phyloP scores from a whole-genome alignment of 2,113 vertebrate genomes.

The Opisthocomus hoazin region DNA sequence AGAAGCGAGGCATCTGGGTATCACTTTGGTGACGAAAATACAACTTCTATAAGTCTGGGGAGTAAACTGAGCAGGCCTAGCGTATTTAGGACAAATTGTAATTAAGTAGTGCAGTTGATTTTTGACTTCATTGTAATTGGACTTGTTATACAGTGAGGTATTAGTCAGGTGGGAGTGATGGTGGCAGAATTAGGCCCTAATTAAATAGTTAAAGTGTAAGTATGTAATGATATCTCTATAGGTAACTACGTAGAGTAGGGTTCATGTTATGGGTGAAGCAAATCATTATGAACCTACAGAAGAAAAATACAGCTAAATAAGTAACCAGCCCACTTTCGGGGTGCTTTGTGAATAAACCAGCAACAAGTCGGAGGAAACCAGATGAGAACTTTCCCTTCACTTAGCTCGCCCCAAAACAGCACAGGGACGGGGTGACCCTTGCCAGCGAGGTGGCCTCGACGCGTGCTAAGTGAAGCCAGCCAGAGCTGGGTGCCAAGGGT shows the following conservation, averaged over 20 bases:
- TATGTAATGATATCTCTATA: background rate
- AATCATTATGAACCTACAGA: background rate
- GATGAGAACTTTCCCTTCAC: background rate
- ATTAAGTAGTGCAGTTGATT: background rate
- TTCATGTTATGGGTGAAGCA: background rate
- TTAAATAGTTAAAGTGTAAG: slow-evolving; percentile 29
- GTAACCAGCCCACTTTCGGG: background rate
- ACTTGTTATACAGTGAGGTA: background rate
- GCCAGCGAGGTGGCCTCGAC: background rate
- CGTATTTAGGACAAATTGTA: background rate
- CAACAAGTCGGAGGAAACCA: background rate
- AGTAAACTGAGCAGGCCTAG: background rate
- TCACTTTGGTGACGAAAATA: background rate
- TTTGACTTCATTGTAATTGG: slow-evolving; percentile 45
- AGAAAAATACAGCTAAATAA: background rate
- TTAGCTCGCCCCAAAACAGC: background rate
- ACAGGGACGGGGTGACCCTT: background rate
- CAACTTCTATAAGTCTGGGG: background rate
- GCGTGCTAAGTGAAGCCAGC: background rate
- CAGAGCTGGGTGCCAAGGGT: background rate
- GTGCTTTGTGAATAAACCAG: background rate
- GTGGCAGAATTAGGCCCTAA: slow-evolving; percentile 41
- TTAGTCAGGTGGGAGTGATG: slow-evolving; percentile 43
- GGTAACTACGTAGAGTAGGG: background rate
- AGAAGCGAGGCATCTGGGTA: background rate